Conservation (phyloP, 2,113 vertebrate species). For the Prinia subflava region DNA sequence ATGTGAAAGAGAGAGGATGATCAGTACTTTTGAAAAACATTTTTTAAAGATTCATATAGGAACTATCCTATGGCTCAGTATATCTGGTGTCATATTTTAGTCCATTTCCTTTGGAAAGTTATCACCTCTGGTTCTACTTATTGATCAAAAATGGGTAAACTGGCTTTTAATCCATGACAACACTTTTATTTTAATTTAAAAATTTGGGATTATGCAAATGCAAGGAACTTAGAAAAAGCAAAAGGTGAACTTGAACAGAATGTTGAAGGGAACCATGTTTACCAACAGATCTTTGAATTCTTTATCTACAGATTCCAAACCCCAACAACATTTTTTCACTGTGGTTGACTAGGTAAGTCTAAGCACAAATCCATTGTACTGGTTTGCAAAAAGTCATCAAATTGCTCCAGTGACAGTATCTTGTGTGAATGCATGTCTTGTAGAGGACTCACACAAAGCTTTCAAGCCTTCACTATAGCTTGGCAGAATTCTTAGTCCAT, state of each 20-base stretch:
- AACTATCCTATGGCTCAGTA: background rate
- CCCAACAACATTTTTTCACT: background rate
- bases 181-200: background rate
- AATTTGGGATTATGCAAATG: background rate
- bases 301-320: background rate
- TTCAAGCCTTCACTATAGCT: background rate
- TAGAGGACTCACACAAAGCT: background rate
- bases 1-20: background rate
- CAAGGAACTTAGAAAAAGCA: background rate
- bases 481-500: background rate
- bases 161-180: background rate
- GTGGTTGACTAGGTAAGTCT: background rate
- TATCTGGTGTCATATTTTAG: background rate
- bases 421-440: rapidly evolving
- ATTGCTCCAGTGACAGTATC: background rate
- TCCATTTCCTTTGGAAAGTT: background rate
- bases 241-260: background rate
- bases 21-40: background rate
- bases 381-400: background rate
- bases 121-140: background rate
- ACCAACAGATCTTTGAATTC: background rate
- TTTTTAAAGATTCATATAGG: background rate
- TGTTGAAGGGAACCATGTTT: background rate
- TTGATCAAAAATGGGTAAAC: background rate
- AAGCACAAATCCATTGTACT: background rate